Evolutionary conservation across 2,797 vertebrate genomes (phyloP).

Genomic region (Gymnocypris eckloni): DNA sequence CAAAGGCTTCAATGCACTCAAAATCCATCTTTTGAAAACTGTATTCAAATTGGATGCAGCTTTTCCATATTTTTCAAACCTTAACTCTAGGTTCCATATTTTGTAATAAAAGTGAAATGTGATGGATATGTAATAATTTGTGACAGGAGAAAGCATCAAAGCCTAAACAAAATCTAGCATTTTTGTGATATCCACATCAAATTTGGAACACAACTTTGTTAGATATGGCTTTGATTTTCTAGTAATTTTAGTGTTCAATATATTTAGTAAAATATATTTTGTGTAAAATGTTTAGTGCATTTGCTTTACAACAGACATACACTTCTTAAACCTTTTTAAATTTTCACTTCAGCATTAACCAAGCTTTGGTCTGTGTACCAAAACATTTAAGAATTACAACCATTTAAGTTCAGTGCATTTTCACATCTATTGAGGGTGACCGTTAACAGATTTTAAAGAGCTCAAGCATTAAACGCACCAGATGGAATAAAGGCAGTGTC

Average conservation of each 20-base stretch:
- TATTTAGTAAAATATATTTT: too few species aligned
- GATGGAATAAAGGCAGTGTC: neutral
- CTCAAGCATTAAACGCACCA: neutral
- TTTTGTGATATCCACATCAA: neutral
- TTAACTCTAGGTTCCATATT: neutral
- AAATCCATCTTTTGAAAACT: neutral
- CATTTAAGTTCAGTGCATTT: neutral
- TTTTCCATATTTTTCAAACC: neutral
- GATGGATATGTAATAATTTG: neutral
- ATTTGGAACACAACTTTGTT: neutral
- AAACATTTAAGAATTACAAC: too few species aligned
- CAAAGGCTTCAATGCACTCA: neutral
- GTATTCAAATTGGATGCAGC: neutral
- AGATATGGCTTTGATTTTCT: too few species aligned
- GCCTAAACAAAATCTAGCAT: neutral
- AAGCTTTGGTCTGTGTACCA: too few species aligned
- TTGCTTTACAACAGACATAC: neutral
- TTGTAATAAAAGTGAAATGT: neutral
- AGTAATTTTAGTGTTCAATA: too few species aligned
- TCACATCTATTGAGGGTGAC: too few species aligned
- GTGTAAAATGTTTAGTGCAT: too few species aligned
- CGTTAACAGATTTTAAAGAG: too few species aligned
- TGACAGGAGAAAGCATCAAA: neutral
- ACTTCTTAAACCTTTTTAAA: too few species aligned
- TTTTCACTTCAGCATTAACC: too few species aligned